Evolutionary conservation across 2,113 vertebrate species (phyloP), one percentile per base, ranked within the genome.

Genomic region (Corythaeola cristata): DNA sequence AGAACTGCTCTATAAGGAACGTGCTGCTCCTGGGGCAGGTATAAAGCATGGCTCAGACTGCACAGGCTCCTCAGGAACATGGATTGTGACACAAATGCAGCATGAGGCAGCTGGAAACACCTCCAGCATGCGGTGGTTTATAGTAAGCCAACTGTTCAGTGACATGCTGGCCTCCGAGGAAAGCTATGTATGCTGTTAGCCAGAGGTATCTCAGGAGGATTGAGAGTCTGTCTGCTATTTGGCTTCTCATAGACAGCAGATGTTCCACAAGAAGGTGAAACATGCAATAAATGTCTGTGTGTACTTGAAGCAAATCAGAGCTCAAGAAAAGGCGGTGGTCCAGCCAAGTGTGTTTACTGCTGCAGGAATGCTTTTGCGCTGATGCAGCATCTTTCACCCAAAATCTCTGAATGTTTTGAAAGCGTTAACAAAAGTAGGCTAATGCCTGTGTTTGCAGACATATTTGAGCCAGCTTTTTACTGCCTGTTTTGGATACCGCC

Each of bases 211-310:
- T 90, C 85, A 32, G 27, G 90, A 97, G 95, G 62, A 79, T 18
- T 88, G 91, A 64, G 78, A 87, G 56, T 45, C 84, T 8, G 44
- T 93, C 95, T 89, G 88, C 63, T 95, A n/a, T 93, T 95, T 96
- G 96, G 97, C 96, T 97, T 32, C 59, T 95, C 50, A 33, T 55
- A 95, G 81, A 30, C 49, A 96, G 95, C 96, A 97, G 95, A 96
- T 97, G 96, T 94, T 95, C 84, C 69, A 50, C 1, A 10, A 93
- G 94, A 97, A 96, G 95, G 92, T 97, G 92, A 93, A 95, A 95
- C 77, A 64, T 82, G 66, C 86, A 82, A 76, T 94, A 95, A 96
- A 93, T 87, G 80, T 66, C 66, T 85, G 28, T 93, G 84, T 97
- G 94, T 94, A 89, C 80, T 89, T 82, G 89, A 95, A 88, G 77